Evolutionary conservation across 2,113 vertebrate species (phyloP).

Genomic region (Zootoca vivipara): DNA sequence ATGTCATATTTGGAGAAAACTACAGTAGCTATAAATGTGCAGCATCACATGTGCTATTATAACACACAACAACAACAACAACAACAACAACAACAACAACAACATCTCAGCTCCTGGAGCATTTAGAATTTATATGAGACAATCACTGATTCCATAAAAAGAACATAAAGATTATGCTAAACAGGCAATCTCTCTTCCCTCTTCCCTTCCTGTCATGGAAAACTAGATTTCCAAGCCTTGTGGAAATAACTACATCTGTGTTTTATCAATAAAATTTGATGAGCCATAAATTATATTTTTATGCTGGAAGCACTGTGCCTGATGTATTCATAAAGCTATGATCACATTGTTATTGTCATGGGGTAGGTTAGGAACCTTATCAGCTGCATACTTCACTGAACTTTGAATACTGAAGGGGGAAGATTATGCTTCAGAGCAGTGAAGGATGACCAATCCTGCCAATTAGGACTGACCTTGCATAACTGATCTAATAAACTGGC

Average conservation of each 20-base stretch:
- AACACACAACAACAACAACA: slow-evolving; percentile 15
- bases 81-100: slow-evolving; percentile 31
- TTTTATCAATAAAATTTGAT: slow-evolving; percentile 68
- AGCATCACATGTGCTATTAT: not conserved
- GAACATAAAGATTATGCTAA: slow-evolving; percentile 55
- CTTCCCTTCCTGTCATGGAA: slow-evolving; percentile 22
- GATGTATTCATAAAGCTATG: slow-evolving; percentile 43
- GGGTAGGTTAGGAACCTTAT: slow-evolving; percentile 56
- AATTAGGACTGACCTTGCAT: slow-evolving; percentile 37
- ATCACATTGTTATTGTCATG: slow-evolving; percentile 48
- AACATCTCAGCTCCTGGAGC: slow-evolving; percentile 42
- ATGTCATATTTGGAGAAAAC: not conserved
- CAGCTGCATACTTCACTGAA: slow-evolving; percentile 36
- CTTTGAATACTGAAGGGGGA: slow-evolving; percentile 43
- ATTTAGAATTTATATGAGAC: slow-evolving; percentile 48
- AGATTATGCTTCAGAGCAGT: slow-evolving; percentile 47
- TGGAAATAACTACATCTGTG: slow-evolving; percentile 64
- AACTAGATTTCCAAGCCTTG: slow-evolving; percentile 59
- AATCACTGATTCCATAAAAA: slow-evolving; percentile 44
- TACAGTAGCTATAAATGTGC: slow-evolving; percentile 5
- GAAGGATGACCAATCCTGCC: slow-evolving; percentile 32
- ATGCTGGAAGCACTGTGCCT: slow-evolving; percentile 53
- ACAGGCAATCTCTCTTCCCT: slow-evolving; percentile 31
- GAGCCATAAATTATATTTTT: slow-evolving; percentile 67
- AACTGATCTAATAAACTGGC: slow-evolving; percentile 51